Evolutionary conservation across 2,113 vertebrate species (phyloP).

Genomic region (Clarias gariepinus): DNA sequence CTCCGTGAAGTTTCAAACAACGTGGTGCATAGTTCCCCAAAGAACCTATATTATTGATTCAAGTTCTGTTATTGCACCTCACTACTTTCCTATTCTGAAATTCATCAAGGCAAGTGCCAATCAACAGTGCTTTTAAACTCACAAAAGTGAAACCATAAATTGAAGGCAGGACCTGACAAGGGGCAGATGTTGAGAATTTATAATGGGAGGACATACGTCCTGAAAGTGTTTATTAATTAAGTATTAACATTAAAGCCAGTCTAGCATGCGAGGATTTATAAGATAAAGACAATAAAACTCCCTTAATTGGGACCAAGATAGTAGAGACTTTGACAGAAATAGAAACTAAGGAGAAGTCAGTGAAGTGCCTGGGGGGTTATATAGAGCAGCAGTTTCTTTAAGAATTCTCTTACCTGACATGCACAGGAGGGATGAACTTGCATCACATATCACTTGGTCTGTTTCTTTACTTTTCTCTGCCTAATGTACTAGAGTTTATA

Average conservation of each 20-base stretch:
- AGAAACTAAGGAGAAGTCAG: background rate
- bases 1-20: conserved; percentile 4
- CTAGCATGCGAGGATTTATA: background rate
- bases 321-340: background rate
- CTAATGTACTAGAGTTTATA: background rate
- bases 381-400: background rate
- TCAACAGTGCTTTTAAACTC: conserved; percentile 39
- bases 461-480: background rate
- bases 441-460: background rate
- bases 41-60: conserved; percentile 41
- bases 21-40: background rate
- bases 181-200: background rate
- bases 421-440: background rate
- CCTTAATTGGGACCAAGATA: background rate
- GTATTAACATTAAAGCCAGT: background rate
- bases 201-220: background rate
- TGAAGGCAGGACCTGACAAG: background rate
- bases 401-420: background rate
- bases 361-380: conserved; percentile 3
- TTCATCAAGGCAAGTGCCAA: conserved; percentile 43
- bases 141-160: conserved; percentile 26
- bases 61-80: conserved; percentile 32
- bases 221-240: background rate
- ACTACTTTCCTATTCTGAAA: conserved; percentile 34
- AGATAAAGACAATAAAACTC: background rate